A percentile compares a stretch with the other conserved stretches of the same genome.
These are phyloP conservation scores for Vireo altiloquus DNA, from an alignment of 2,113 vertebrate species.

Conservation along the genomic window DNA sequence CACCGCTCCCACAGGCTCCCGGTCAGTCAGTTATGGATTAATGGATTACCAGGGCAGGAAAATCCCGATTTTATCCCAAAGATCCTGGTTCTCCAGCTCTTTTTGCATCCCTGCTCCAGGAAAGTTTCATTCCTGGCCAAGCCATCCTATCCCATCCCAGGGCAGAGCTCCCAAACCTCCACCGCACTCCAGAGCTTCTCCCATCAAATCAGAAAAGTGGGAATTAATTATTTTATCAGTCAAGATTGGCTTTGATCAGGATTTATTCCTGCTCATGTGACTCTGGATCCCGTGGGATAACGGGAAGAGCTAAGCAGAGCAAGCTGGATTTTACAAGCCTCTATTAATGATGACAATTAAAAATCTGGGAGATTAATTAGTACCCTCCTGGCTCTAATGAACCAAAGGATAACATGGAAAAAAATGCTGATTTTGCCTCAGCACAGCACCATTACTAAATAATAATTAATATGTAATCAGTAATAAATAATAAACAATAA, in stretches of 20 bases:
- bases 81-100: rapidly evolving
- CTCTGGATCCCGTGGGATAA: neutral
- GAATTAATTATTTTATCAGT: neutral
- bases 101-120: neutral
- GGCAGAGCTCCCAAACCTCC: neutral
- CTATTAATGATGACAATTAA: slow-evolving; percentile 48
- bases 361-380: slow-evolving; percentile 36
- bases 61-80: neutral
- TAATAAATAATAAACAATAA: neutral
- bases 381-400: neutral
- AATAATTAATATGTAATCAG: neutral
- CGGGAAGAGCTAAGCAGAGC: neutral
- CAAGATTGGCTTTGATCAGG: neutral
- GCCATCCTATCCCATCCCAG: rapidly evolving
- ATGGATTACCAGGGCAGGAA: slow-evolving; percentile 35
- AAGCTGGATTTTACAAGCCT: neutral
- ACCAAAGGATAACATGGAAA: neutral
- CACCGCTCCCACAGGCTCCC: neutral
- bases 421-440: neutral
- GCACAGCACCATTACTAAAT: neutral
- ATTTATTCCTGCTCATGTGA: neutral
- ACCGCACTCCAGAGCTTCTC: rapidly evolving
- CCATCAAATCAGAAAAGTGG: neutral
- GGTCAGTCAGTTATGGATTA: slow-evolving; percentile 71
- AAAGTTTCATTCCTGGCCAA: rapidly evolving